Conservation (phyloP, 2,888 invertebrate genomes). For the Hecatera dysodea region DNA sequence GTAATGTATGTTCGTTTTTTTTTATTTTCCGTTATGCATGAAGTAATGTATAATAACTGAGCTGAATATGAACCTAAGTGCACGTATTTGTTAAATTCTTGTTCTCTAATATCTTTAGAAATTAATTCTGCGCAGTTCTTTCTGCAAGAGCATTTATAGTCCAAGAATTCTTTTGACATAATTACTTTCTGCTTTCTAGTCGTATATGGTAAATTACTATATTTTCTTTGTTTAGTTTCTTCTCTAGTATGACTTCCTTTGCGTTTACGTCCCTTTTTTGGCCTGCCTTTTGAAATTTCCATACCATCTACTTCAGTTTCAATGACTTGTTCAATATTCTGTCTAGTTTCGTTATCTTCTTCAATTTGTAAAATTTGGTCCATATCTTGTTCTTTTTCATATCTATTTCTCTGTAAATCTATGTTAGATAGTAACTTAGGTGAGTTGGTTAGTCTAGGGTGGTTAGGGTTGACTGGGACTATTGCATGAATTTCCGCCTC, state of each 20-base stretch:
- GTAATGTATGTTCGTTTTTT: no score
- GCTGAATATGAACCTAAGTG: no score
- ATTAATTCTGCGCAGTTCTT: no score
- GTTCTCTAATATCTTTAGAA: no score
- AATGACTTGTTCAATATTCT: neutral
- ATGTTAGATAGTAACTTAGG: neutral
- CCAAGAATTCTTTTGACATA: no score
- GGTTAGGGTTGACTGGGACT: neutral
- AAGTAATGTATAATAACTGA: no score
- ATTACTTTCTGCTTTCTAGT: no score
- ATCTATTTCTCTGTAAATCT: neutral
- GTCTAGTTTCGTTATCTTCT: neutral
- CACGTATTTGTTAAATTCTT: no score
- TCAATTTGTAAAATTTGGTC: neutral
- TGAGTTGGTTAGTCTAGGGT: neutral
- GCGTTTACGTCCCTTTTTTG: neutral
- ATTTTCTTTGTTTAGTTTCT: constrained; percentile 17
- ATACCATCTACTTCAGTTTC: neutral
- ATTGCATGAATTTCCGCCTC: constrained; percentile 1
- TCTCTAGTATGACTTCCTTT: neutral
- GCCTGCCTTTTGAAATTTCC: neutral
- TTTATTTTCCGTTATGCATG: no score
- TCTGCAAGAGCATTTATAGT: no score
- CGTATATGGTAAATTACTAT: constrained; percentile 11
- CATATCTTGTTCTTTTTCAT: neutral